Evolutionary conservation across 1,140 invertebrate genomes (phyloP).

Genomic region (Prorops nasuta): DNA sequence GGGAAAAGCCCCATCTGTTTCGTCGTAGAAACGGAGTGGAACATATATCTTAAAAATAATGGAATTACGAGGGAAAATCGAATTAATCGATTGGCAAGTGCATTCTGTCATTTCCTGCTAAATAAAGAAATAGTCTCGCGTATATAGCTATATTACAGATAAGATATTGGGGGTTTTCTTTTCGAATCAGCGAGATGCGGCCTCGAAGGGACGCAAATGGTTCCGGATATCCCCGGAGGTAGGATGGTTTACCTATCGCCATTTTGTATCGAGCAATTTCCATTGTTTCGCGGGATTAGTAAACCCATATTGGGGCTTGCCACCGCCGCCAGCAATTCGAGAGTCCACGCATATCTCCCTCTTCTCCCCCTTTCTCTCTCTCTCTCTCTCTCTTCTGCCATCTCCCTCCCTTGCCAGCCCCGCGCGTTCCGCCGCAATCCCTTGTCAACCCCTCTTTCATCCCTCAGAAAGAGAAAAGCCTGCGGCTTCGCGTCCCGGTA

Average conservation of each 20-base stretch:
- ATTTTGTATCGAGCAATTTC: constrained; percentile 43
- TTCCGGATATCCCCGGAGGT: constrained; percentile 1
- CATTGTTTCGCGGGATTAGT: constrained; percentile 50
- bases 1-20: too few relatives aligned
- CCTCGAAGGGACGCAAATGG: too few relatives aligned
- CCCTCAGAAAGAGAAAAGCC: constrained; percentile 45
- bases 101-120: too few relatives aligned
- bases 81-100: too few relatives aligned
- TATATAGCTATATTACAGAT: not conserved
- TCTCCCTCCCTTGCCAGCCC: constrained; percentile 14
- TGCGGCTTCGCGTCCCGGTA: constrained; percentile 34
- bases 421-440: constrained; percentile 21
- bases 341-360: constrained; percentile 33
- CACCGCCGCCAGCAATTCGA: constrained; percentile 30
- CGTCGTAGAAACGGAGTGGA: too few relatives aligned
- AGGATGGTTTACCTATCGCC: constrained; percentile 33
- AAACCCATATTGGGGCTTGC: constrained; percentile 44
- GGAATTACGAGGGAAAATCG: too few relatives aligned
- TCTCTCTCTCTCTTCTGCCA: not conserved
- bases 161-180: constrained; percentile 1
- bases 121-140: not conserved
- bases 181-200: too few relatives aligned
- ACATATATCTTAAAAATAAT: too few relatives aligned
- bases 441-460: constrained; percentile 32
- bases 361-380: not conserved